Conservation (phyloP, 2,888 invertebrate species). For the Heliconius erato region DNA sequence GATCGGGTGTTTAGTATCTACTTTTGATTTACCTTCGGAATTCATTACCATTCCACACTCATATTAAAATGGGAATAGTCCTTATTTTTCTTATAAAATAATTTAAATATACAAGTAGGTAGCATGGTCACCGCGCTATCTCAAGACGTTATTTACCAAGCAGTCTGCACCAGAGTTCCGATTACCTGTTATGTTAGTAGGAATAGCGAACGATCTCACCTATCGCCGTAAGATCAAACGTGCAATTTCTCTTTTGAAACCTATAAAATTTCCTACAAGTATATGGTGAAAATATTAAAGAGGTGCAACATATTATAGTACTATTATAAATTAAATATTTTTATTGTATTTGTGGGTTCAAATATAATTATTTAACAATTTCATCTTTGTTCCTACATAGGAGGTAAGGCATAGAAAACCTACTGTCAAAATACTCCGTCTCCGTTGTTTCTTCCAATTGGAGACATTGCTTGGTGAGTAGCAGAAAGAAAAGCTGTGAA, state of each 20-base stretch:
- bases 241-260: constrained; percentile 12
- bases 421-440: no score
- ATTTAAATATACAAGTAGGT: neutral
- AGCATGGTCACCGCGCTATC: constrained; percentile 26
- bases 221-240: constrained; percentile 24
- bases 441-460: no score
- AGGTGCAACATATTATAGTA: neutral
- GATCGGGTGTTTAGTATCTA: neutral
- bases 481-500: neutral
- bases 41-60: no score
- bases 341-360: neutral
- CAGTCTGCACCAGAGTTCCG: constrained; percentile 28
- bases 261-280: neutral
- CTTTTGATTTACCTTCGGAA: neutral
- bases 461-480: no score
- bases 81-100: neutral
- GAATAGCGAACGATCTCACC: constrained; percentile 17
- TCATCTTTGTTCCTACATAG: no score
- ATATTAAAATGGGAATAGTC: neutral
- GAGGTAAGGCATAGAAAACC: no score
- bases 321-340: neutral
- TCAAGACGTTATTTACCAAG: constrained; percentile 37
- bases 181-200: constrained; percentile 32
- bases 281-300: neutral
- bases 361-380: neutral